These are phyloP conservation scores for Drosophila novamexicana DNA, from an alignment of 1,140 invertebrate species.

Conservation along the genomic window DNA sequence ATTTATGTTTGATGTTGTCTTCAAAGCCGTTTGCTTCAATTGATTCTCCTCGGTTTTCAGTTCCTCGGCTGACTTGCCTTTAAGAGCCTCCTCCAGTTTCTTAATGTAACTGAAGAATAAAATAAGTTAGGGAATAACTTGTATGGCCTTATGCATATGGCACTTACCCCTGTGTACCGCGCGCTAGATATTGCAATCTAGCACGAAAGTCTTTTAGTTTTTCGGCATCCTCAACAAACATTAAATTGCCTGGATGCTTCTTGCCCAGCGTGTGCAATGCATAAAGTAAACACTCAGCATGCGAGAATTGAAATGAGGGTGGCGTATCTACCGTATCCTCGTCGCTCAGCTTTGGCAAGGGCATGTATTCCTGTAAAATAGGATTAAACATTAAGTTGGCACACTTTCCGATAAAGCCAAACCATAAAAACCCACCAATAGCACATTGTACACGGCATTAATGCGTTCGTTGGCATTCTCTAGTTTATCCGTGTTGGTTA, in stretches of 20 bases:
- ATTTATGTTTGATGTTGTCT: conserved; percentile 97
- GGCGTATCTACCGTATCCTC: conserved; percentile 86
- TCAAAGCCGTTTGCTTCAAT: conserved; percentile 93
- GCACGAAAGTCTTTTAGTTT: conserved; percentile 94
- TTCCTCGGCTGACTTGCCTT: conserved; percentile 90
- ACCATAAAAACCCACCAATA: conserved; percentile 89
- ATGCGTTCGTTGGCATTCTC: conserved; percentile 91
- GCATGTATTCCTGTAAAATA: conserved; percentile 88
- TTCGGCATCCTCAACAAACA: conserved; percentile 90
- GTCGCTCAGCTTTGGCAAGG: conserved; percentile 90
- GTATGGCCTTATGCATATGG: not conserved
- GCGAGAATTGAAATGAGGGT: conserved; percentile 95
- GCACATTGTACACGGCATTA: conserved; percentile 90
- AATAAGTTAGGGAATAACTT: not conserved
- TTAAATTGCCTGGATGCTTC: conserved; percentile 90
- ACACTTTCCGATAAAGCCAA: not conserved
- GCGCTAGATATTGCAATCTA: conserved; percentile 95
- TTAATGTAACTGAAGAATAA: conserved; percentile 89
- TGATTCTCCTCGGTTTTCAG: conserved; percentile 92
- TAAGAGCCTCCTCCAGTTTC: conserved; percentile 93
- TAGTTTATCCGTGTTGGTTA: conserved; percentile 89
- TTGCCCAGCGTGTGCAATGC: conserved; percentile 95
- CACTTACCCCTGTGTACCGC: conserved; percentile 91
- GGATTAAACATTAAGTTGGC: conserved; percentile 1
- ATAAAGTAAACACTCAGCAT: conserved; percentile 96